A percentile compares a stretch with the other conserved stretches of the same genome.
phyloP scores from a whole-genome alignment of 2,113 vertebrate species.

The Propithecus coquereli region DNA sequence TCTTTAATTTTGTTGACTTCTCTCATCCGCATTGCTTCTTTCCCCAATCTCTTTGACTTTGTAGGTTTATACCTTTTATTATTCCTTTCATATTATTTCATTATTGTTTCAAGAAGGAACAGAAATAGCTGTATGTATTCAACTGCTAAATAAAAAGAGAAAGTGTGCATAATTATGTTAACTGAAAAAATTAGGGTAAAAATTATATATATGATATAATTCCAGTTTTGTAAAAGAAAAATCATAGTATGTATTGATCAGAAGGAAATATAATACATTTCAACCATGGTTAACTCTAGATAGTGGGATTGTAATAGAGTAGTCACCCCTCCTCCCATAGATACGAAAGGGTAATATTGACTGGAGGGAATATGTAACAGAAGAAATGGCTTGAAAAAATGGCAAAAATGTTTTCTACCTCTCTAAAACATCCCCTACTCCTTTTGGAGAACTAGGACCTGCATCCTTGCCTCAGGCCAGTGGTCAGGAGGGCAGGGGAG shows the following conservation, averaged over 20 bases:
- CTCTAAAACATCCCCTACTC: no score
- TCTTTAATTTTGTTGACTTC: neutral
- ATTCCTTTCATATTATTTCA: neutral
- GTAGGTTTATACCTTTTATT: neutral
- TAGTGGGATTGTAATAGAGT: neutral
- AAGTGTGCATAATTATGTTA: neutral
- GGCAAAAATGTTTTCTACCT: no score
- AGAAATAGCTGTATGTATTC: neutral
- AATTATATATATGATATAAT: neutral
- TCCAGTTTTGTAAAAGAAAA: neutral
- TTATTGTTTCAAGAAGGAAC: neutral
- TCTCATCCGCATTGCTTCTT: neutral
- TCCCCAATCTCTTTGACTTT: neutral
- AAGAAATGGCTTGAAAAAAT: no score
- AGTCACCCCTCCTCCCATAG: no score
- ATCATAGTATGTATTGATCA: neutral
- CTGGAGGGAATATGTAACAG: no score
- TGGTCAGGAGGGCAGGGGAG: no score
- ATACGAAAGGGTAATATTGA: no score
- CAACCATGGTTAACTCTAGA: neutral
- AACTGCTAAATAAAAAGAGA: neutral
- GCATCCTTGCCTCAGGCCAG: no score
- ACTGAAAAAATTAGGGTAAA: neutral
- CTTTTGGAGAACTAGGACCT: no score
- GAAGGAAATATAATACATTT: neutral